These are phyloP conservation scores for Argynnis bischoffii DNA, from an alignment of 2,888 invertebrate genomes.

Conservation along the genomic window DNA sequence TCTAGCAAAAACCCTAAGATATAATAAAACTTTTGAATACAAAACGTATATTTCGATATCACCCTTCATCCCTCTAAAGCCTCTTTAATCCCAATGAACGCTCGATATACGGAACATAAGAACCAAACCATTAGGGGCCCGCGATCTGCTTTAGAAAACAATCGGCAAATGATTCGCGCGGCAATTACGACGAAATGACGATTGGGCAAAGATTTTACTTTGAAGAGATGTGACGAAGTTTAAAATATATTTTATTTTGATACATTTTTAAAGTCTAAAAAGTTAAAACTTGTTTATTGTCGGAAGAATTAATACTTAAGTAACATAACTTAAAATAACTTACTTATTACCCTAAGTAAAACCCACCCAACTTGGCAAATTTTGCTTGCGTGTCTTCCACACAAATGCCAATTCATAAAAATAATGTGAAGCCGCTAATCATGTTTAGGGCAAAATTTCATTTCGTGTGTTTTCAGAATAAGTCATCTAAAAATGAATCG, in stretches of 20 bases:
- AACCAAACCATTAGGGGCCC: constrained; percentile 40
- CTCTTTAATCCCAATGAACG: constrained; percentile 43
- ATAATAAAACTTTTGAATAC: neutral
- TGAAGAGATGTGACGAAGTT: constrained; percentile 9
- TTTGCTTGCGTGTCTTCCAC: no score
- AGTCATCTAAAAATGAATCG: no score
- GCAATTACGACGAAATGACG: constrained; percentile 65
- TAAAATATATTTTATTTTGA: neutral
- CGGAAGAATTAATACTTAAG: no score
- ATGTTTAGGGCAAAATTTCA: no score
- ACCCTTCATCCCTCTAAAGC: constrained; percentile 26
- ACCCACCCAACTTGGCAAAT: no score
- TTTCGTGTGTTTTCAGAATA: no score
- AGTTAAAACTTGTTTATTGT: neutral
- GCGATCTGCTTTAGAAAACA: constrained; percentile 51
- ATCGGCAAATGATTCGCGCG: constrained; percentile 67
- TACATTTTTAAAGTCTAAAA: neutral
- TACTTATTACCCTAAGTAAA: no score
- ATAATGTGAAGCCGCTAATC: no score
- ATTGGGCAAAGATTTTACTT: constrained; percentile 46
- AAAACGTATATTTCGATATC: constrained; percentile 9
- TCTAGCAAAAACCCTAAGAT: neutral
- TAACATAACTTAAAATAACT: no score
- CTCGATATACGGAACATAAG: constrained; percentile 42
- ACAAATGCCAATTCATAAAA: no score